Evolutionary conservation across 37 sponge, comb jelly and placozoan species (phyloP).

Genomic region (Spongilla lacustris): DNA sequence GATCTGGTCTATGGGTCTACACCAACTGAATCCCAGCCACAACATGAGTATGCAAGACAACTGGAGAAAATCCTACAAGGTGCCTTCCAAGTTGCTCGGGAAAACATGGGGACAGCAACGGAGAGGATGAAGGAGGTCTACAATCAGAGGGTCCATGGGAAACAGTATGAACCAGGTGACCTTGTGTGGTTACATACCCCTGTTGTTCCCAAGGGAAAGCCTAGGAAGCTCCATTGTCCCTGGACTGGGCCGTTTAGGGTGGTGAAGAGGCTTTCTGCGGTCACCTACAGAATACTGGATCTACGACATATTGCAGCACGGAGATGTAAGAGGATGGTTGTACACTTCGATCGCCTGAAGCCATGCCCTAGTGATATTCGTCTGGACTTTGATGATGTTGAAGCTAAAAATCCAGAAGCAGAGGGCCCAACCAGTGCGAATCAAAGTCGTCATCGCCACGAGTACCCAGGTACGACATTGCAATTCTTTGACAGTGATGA

Average conservation of each 20-base stretch:
- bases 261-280: slow-evolving; percentile 4
- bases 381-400: not conserved
- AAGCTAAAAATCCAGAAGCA: not conserved
- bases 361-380: not conserved
- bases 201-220: slow-evolving; percentile 7
- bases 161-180: slow-evolving; percentile 6
- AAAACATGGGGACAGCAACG: not conserved
- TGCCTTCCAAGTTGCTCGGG: not conserved
- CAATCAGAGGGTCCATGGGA: slow-evolving; percentile 17
- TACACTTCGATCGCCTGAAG: slow-evolving; percentile 36
- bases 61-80: slow-evolving; percentile 7
- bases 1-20: slow-evolving; percentile 33
- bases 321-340: not conserved
- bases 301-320: not conserved
- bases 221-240: slow-evolving; percentile 25
- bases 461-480: not conserved
- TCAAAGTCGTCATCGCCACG: not conserved
- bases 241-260: slow-evolving; percentile 37
- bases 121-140: slow-evolving; percentile 19
- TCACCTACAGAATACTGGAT: slow-evolving; percentile 2
- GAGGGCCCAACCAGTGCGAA: not conserved
- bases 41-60: slow-evolving; percentile 2
- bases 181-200: slow-evolving; percentile 29
- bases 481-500: not conserved
- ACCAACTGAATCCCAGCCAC: not conserved